Base-by-base conservation (phyloP, 2,888 invertebrate genomes). In the Plebejus argus region DNA sequence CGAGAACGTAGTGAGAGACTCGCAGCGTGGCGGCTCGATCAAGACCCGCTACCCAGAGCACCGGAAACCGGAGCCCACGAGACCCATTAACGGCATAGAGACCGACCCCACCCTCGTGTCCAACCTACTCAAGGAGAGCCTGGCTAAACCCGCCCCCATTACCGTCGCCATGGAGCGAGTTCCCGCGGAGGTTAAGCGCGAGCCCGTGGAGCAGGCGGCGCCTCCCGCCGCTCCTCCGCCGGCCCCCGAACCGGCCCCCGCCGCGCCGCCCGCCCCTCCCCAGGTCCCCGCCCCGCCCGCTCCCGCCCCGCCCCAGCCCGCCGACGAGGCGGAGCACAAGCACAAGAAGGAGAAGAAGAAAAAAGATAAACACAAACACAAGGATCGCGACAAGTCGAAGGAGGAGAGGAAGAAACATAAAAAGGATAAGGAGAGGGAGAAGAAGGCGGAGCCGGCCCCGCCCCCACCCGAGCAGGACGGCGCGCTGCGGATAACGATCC, bases 291-390 rank as follows among this genome's bases (percentile, higher is more conserved):
- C 84, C 61, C 82, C 81, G 78, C 83, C 82, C 2, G 83, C 83
- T n/a, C 81, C 80, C 2, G 78, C 81, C 3, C 82, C 78, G 20
- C 84, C 82, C 0, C 83, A 80, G 7, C 81, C 85, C 0, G 82
- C 84, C 1, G 89, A 88, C 5, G 88, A 86, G 33, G n/a, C 85
- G 0, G 92, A 92, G 77, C 92, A 91, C 82, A 92, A 87, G 83
- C 93, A 90, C 79, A 92, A 93, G 81, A 91, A 94, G 85, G 97
- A 97, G 83, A 97, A 96, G 89, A 97, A 97, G 87, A 96, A 97
- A 86, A 97, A 97, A 85, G 97, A 97, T 83, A 97, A 97, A 88
- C 96, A 97, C 85, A 97, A 97, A 91, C 96, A 97, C 86, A 97
- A 96, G 88, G 96, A 97, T 84, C 95, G 96, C 81, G 96, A 96